phyloP scores from a whole-genome alignment of 2,113 vertebrate species.

The Bucco capensis region DNA sequence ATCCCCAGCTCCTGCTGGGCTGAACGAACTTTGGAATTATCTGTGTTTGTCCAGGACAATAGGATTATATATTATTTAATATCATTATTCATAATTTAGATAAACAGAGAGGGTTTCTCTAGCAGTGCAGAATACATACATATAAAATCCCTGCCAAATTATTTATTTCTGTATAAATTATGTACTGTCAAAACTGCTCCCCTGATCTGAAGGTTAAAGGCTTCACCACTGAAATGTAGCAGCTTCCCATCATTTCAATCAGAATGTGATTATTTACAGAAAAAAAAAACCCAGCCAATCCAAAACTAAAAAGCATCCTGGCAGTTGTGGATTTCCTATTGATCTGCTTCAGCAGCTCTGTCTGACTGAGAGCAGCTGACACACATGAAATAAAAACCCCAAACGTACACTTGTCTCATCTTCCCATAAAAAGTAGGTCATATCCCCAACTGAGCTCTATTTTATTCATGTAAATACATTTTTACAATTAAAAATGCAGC shows the following conservation, averaged over 20 bases:
- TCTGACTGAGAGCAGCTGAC: background rate
- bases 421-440: conserved; percentile 52
- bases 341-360: background rate
- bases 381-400: background rate
- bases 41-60: background rate
- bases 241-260: background rate
- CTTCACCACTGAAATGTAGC: background rate
- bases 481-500: conserved; percentile 65
- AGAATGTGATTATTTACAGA: conserved; percentile 10
- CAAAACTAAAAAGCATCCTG: background rate
- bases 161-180: conserved; percentile 45
- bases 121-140: background rate
- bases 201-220: conserved; percentile 46
- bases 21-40: background rate
- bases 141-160: conserved; percentile 11
- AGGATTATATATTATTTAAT: conserved; percentile 7
- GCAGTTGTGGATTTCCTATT: background rate
- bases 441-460: conserved; percentile 28
- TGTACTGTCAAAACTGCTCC: conserved; percentile 33
- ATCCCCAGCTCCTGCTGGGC: background rate
- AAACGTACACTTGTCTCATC: background rate
- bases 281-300: background rate
- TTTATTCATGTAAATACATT: conserved; percentile 61
- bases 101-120: background rate
- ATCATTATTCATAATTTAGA: conserved; percentile 26